Base-by-base conservation (phyloP, 2,888 invertebrate species). In the Caenorhabditis wallacei region DNA sequence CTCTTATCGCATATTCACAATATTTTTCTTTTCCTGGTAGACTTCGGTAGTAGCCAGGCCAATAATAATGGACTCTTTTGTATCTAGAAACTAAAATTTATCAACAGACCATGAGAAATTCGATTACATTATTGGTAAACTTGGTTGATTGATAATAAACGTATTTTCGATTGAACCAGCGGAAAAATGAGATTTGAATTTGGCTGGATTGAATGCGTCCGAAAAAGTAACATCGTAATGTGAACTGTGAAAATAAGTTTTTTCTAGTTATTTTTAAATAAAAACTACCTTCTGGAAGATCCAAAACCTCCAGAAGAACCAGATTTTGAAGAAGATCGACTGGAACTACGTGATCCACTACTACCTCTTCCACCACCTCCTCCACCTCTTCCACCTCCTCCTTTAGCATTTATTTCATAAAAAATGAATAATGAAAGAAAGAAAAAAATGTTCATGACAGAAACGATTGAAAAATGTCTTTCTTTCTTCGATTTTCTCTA, bases 271-370 rank as follows among this genome's bases (percentile, higher is more conserved):
- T 5, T 30, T 30, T 30, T 30, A 3, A 30, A 30, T 30, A 30
- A 30, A 3, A 30, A 8, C 30, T 20, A 51, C 63, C 53, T 48
- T n/a, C 51, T 43, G 35, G 57, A 48, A 20, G 22, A 61, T n/a
- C 61, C 61, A 5, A 53, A 40, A 30, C 76, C 76, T 43, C 76
- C 63, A 5, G 59, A 46, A 10, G 46, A n/a, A 18, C 61, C 18
- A 13, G 63, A 66, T 57, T 57, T 57, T 2, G 57, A 64, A 30
- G 40, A 69, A 5, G 61, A 35, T 16, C 46, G 54, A 26, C 75
- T 74, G 8, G 57, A 74, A 40, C 72, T 64, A 18, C 75, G 26
- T 5, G 75, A 64, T 13, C 68, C 76, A 69, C 76, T 78, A 10
- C 22, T 30, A 5, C 69, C 76, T 51, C 76, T 51, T 5, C 76